These are phyloP conservation scores for Nansenia antarctica DNA, from an alignment of 2,113 vertebrate genomes.

Conservation along the genomic window DNA sequence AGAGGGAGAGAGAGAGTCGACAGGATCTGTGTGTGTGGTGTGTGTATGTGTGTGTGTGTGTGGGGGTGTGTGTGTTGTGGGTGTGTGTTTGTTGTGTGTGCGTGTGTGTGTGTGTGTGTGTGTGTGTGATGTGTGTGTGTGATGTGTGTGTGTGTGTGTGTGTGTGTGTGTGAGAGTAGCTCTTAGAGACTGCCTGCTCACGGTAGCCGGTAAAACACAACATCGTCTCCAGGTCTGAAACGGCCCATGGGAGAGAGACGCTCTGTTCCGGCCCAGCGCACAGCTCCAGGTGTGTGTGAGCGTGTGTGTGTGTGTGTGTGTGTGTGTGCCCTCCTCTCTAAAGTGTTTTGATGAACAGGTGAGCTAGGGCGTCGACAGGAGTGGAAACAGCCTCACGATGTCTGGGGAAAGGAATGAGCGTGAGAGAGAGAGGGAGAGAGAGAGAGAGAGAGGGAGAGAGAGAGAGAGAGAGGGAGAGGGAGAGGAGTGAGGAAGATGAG, in stretches of 20 bases:
- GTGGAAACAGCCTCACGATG: background rate
- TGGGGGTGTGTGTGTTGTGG: no score
- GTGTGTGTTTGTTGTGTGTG: no score
- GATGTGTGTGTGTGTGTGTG: no score
- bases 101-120: no score
- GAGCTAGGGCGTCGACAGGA: background rate
- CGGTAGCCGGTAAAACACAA: background rate
- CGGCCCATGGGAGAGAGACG: background rate
- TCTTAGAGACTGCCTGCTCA: conserved; percentile 14
- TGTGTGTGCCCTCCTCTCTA: conserved; percentile 6
- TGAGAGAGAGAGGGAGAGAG: background rate
- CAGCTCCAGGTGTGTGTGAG: conserved; percentile 34
- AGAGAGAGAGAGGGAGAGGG: no score
- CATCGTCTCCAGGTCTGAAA: conserved; percentile 21
- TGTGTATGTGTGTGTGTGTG: no score
- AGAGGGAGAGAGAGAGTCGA: conserved; percentile 6
- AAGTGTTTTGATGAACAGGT: background rate
- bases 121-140: no score
- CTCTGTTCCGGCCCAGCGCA: conserved; percentile 13
- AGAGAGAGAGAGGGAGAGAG: no score
- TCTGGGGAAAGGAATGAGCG: conserved; percentile 13
- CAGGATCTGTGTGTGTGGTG: no score
- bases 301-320: no score
- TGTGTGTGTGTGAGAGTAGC: conserved; percentile 21
- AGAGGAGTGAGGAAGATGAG: no score